Evolutionary conservation across 1,140 invertebrate genomes (phyloP).

Genomic region (Drosophila sucinea): DNA sequence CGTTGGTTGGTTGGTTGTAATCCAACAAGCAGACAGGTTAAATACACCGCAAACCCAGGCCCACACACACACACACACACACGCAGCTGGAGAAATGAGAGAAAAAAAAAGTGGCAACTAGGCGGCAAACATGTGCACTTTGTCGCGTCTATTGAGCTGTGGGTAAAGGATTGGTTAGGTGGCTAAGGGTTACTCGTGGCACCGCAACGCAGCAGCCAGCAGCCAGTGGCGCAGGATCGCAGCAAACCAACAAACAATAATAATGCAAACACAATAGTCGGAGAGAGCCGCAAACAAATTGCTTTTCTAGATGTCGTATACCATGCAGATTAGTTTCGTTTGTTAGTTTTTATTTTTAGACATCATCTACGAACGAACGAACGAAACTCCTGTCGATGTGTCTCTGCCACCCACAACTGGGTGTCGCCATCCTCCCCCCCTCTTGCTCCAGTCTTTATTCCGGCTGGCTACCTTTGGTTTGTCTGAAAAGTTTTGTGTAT

Average conservation of each 20-base stretch:
- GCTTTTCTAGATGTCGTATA: constrained; percentile 63
- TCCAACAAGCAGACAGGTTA: constrained; percentile 82
- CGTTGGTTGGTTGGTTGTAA: constrained; percentile 53
- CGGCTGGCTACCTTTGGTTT: constrained; percentile 7
- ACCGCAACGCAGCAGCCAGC: constrained; percentile 33
- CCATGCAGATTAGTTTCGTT: constrained; percentile 78
- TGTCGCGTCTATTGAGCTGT: constrained; percentile 19
- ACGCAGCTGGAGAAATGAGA: neutral
- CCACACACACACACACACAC: constrained; percentile 29
- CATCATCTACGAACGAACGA: neutral
- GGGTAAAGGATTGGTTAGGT: neutral
- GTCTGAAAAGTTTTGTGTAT: constrained; percentile 37
- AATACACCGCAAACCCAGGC: constrained; percentile 80
- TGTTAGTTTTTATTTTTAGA: constrained; percentile 62
- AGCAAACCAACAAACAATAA: constrained; percentile 72
- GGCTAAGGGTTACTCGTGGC: constrained; percentile 1
- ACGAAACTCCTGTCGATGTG: neutral
- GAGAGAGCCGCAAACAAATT: constrained; percentile 74
- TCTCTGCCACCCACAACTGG: neutral
- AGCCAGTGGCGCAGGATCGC: constrained; percentile 40
- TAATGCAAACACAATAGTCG: constrained; percentile 75
- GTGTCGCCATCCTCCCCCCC: neutral
- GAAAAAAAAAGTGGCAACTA: constrained; percentile 66
- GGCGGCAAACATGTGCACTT: constrained; percentile 52
- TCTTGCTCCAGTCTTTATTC: neutral